These are phyloP conservation scores for Colletes collaris DNA, from an alignment of 2,888 invertebrate genomes.

Conservation along the genomic window DNA sequence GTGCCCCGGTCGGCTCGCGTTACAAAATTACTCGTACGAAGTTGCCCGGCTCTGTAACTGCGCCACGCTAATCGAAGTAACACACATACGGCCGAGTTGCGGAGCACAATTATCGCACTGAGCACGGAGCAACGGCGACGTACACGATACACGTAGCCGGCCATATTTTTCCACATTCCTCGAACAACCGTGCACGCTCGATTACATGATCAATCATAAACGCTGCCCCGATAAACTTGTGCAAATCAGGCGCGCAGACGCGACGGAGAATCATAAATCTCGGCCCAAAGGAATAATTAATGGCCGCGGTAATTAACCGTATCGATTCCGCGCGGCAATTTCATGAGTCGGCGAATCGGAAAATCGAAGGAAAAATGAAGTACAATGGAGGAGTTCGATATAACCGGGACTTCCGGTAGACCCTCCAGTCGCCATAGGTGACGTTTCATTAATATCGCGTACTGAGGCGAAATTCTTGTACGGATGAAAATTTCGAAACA, in stretches of 20 bases:
- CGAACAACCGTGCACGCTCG: not conserved
- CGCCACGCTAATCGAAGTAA: not conserved
- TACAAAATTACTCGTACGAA: slow-evolving; percentile 31
- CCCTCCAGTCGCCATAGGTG: too few relatives aligned
- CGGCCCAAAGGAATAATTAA: not conserved
- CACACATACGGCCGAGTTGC: not conserved
- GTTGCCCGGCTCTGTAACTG: not conserved
- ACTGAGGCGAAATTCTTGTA: too few relatives aligned
- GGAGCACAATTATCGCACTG: not conserved
- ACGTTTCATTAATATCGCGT: too few relatives aligned
- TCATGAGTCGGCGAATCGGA: too few relatives aligned
- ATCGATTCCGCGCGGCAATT: not conserved
- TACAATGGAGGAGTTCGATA: too few relatives aligned
- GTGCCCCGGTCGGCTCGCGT: not conserved
- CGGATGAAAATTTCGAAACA: too few relatives aligned
- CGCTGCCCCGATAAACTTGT: not conserved
- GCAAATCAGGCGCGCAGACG: not conserved
- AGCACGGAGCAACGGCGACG: too few relatives aligned
- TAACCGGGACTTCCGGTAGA: too few relatives aligned
- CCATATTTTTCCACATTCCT: not conserved
- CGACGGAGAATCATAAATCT: not conserved
- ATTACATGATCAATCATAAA: not conserved
- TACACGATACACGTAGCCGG: too few relatives aligned
- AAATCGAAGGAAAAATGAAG: too few relatives aligned
- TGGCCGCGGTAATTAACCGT: not conserved